These are phyloP conservation scores for Mycogona germanica DNA, from an alignment of 2,888 invertebrate genomes.

Conservation along the genomic window DNA sequence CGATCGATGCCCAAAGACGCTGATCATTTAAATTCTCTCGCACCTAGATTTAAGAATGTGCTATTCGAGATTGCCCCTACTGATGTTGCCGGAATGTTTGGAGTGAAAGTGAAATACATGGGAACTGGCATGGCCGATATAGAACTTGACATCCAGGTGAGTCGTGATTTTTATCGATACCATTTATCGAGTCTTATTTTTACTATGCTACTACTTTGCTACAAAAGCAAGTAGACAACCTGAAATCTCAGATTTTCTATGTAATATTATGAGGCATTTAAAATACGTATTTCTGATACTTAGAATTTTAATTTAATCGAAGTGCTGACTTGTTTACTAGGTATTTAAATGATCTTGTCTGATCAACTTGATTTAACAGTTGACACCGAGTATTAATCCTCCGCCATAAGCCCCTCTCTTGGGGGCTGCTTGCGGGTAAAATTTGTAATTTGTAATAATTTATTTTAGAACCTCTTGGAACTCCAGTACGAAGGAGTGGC, in stretches of 20 bases:
- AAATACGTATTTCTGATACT: not conserved
- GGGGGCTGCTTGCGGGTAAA: too few species aligned
- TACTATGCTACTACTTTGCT: not conserved
- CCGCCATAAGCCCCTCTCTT: too few species aligned
- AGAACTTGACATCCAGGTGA: slow-evolving; percentile 16
- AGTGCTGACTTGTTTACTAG: too few species aligned
- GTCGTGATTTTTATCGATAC: not conserved
- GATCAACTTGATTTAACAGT: too few species aligned
- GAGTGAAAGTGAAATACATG: slow-evolving; percentile 59
- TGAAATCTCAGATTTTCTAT: not conserved
- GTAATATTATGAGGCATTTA: not conserved
- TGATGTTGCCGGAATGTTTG: slow-evolving; percentile 49
- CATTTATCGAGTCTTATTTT: not conserved
- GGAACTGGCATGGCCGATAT: slow-evolving; percentile 33
- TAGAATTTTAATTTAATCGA: not conserved
- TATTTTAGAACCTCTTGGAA: slow-evolving; percentile 51
- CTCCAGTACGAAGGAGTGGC: slow-evolving; percentile 62
- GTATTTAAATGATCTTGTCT: too few species aligned
- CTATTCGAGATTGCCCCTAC: slow-evolving; percentile 59
- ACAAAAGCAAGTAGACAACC: not conserved
- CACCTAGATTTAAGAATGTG: slow-evolving; percentile 48
- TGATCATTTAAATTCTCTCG: slow-evolving; percentile 24
- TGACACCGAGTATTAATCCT: not conserved
- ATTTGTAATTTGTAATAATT: too few species aligned
- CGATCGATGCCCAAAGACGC: not conserved